phyloP scores from a whole-genome alignment of 2,888 invertebrate species.

The Silvanus unidentatus region DNA sequence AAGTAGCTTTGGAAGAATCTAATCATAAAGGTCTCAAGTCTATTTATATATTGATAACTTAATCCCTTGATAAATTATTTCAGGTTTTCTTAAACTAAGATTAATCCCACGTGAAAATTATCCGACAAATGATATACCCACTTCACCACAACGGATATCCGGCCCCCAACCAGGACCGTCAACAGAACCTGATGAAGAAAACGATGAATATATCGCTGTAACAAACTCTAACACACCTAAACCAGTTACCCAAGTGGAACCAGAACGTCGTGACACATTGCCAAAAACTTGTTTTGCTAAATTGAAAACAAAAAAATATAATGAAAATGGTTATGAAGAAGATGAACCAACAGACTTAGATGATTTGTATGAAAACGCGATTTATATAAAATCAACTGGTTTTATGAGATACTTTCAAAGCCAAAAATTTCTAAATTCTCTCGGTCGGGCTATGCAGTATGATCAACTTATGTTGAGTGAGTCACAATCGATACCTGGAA shows the following conservation, averaged over 20 bases:
- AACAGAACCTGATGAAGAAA: constrained; percentile 13
- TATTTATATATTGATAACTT: not conserved
- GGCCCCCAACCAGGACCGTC: constrained; percentile 21
- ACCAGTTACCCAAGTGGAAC: constrained; percentile 19
- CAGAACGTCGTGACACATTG: constrained; percentile 44
- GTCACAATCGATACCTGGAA: constrained; percentile 59
- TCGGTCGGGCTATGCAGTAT: constrained; percentile 57
- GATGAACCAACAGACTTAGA: constrained; percentile 26
- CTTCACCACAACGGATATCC: constrained; percentile 11
- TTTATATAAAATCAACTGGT: constrained; percentile 58
- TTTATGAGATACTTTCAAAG: constrained; percentile 65
- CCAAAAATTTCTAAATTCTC: constrained; percentile 55
- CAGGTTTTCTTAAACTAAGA: constrained; percentile 1
- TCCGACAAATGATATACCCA: constrained; percentile 15
- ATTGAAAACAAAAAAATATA: constrained; percentile 31
- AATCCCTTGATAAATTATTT: not conserved
- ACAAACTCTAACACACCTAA: constrained; percentile 20
- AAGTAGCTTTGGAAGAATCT: constrained; percentile 25
- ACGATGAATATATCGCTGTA: constrained; percentile 13
- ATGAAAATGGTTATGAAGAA: too few relatives aligned
- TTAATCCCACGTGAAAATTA: constrained; percentile 18
- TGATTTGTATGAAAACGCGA: constrained; percentile 31
- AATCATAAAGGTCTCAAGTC: constrained; percentile 22
- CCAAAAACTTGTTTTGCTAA: constrained; percentile 50
- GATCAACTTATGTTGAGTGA: constrained; percentile 46